These are phyloP conservation scores for Aptenodytes forsteri DNA, from an alignment of 2,113 vertebrate genomes.

Conservation along the genomic window DNA sequence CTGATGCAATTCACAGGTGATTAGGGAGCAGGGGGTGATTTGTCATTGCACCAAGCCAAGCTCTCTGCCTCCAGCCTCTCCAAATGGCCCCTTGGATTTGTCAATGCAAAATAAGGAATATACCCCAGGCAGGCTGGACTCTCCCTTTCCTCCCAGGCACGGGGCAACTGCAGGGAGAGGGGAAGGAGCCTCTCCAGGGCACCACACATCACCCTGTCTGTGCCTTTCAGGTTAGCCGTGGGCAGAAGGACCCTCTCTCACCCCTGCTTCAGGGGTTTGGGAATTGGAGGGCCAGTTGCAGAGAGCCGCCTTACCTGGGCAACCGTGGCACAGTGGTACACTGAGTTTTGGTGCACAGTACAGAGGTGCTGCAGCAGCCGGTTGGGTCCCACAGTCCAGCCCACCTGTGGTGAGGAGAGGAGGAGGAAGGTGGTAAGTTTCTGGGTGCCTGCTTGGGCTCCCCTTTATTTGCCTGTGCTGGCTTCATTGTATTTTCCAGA, in stretches of 20 bases:
- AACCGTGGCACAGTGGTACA: conserved; percentile 88
- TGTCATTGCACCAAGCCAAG: background rate
- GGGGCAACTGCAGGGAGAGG: background rate
- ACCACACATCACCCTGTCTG: background rate
- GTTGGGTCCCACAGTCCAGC: conserved; percentile 87
- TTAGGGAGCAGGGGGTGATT: background rate
- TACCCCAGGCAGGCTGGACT: background rate
- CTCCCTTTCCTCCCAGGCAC: background rate
- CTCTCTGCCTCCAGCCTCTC: background rate
- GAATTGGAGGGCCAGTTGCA: background rate
- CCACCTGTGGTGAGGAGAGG: conserved; percentile 78
- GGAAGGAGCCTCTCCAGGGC: background rate
- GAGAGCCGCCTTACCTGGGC: conserved; percentile 80
- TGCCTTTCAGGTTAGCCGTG: background rate
- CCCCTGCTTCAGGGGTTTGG: background rate
- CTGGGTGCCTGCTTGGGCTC: background rate
- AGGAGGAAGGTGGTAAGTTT: background rate
- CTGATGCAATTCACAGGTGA: background rate
- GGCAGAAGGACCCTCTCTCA: background rate
- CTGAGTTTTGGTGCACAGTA: conserved; percentile 88
- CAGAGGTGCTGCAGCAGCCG: conserved; percentile 84
- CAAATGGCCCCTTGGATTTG: background rate
- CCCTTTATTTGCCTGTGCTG: background rate
- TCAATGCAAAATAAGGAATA: background rate
- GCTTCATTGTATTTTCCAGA: background rate